Percentiles rank a stretch among this genome's conserved stretches.
Evolutionary conservation across 2,113 vertebrate genomes (phyloP).

Genomic region (Tyto alba): DNA sequence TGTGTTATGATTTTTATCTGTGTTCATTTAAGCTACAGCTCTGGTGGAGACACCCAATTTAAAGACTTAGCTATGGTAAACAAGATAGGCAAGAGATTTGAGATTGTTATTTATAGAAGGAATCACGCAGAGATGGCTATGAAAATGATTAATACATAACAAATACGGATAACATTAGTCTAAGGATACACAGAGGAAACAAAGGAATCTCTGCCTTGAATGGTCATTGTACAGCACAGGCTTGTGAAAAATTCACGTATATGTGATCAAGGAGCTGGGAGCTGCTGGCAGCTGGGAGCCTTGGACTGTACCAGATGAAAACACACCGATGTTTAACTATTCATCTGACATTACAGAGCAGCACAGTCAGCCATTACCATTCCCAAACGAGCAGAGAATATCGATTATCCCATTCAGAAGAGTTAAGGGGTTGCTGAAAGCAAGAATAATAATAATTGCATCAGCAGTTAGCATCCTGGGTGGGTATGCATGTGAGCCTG

Average conservation of each 20-base stretch:
- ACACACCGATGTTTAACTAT: background rate
- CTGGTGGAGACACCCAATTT: background rate
- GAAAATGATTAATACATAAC: slow-evolving; percentile 1
- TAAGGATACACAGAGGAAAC: background rate
- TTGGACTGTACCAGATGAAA: background rate
- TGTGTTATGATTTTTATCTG: background rate
- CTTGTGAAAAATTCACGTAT: background rate
- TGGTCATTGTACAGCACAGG: background rate
- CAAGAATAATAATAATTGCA: background rate
- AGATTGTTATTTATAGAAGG: slow-evolving; percentile 30
- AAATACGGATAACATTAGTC: background rate
- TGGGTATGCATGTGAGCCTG: accelerated
- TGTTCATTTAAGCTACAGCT: background rate
- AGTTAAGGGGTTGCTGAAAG: background rate
- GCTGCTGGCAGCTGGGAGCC: background rate
- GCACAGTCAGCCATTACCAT: background rate
- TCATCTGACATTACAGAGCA: background rate
- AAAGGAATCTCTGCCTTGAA: slow-evolving; percentile 33
- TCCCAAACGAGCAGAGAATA: background rate
- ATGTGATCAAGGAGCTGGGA: background rate
- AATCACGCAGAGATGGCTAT: background rate
- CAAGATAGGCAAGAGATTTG: background rate
- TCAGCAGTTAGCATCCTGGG: background rate
- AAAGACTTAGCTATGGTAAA: slow-evolving; percentile 12
- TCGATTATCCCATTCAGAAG: background rate